These are phyloP conservation scores for Megalops atlanticus DNA, from an alignment of 2,113 vertebrate species.

Conservation along the genomic window DNA sequence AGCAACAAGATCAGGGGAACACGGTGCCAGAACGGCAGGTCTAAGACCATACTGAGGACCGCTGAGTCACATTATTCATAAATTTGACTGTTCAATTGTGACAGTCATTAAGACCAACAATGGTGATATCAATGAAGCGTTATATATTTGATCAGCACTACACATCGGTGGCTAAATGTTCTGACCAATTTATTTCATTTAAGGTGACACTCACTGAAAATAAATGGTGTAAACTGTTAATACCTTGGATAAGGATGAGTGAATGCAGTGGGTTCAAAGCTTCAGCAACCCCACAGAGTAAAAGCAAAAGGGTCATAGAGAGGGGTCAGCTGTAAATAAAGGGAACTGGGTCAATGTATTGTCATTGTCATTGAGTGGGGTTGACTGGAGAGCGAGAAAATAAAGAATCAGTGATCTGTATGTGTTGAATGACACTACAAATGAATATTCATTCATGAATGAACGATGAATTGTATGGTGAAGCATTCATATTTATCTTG, in stretches of 20 bases:
- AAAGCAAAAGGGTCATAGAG: not conserved
- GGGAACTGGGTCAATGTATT: not conserved
- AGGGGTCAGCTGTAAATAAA: not conserved
- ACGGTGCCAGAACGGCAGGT: too few relatives aligned
- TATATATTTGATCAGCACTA: too few relatives aligned
- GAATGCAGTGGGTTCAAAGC: not conserved
- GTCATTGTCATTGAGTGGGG: not conserved
- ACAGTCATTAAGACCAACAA: not conserved
- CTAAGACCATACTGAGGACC: too few relatives aligned
- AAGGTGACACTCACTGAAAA: not conserved
- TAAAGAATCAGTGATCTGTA: not conserved
- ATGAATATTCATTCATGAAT: too few relatives aligned
- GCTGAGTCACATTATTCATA: too few relatives aligned
- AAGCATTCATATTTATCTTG: slow-evolving; percentile 4
- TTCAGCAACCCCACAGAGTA: not conserved
- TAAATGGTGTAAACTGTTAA: not conserved
- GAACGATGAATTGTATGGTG: not conserved
- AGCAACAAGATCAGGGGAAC: too few relatives aligned
- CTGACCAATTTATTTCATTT: too few relatives aligned
- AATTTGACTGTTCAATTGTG: not conserved
- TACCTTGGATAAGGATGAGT: not conserved
- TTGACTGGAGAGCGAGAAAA: not conserved
- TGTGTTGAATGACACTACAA: not conserved
- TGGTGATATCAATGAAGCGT: not conserved
- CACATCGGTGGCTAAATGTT: too few relatives aligned